phyloP scores from a whole-genome alignment of 2,888 invertebrate genomes.

The Andrena minutula region DNA sequence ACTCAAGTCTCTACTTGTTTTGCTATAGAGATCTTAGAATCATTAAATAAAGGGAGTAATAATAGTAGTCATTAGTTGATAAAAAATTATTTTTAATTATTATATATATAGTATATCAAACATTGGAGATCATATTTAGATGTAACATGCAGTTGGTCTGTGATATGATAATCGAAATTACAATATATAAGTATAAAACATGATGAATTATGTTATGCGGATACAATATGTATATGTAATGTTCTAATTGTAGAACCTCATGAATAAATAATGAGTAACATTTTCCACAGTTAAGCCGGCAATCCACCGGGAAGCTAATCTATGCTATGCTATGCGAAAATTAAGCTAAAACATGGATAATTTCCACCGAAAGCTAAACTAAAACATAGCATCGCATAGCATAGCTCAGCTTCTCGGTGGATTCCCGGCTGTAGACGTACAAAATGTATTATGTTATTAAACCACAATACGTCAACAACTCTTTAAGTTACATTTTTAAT shows the following conservation, averaged over 20 bases:
- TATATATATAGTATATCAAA: not conserved
- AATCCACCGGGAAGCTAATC: too few relatives aligned
- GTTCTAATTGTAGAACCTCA: slow-evolving; percentile 5
- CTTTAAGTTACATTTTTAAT: not conserved
- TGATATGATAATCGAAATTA: slow-evolving; percentile 4
- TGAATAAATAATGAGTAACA: slow-evolving; percentile 23
- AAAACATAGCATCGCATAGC: too few relatives aligned
- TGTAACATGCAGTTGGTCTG: not conserved
- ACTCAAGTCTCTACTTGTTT: too few relatives aligned
- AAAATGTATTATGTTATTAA: not conserved
- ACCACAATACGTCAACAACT: slow-evolving; percentile 2
- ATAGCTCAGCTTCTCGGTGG: too few relatives aligned
- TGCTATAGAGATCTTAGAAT: not conserved
- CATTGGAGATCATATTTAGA: slow-evolving; percentile 8
- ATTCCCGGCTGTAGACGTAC: not conserved
- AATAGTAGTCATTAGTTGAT: not conserved
- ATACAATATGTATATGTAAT: not conserved
- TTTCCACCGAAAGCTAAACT: too few relatives aligned
- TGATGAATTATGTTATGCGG: not conserved
- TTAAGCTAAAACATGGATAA: too few relatives aligned
- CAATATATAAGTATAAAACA: slow-evolving; percentile 17
- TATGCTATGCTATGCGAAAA: too few relatives aligned
- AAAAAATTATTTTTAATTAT: not conserved
- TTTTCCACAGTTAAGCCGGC: not conserved
- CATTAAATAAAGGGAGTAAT: not conserved